A percentile compares a stretch with the other conserved stretches of the same genome.
Conservation (phyloP, 2,888 invertebrate species). For the Odontocerum albicorne region DNA sequence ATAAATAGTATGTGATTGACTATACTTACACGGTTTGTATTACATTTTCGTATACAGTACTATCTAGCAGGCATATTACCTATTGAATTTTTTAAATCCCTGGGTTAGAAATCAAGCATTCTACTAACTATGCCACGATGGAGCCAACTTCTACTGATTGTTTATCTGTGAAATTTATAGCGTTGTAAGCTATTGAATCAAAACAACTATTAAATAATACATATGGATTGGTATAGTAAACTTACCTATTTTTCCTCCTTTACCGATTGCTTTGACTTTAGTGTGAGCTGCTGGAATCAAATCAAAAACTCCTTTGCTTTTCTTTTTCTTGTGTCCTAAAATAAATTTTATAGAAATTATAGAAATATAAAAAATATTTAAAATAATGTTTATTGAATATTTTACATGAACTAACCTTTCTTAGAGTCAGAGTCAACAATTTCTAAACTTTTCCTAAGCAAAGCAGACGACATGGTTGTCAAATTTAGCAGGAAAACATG, state of each 20-base stretch:
- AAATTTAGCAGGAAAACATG: no score
- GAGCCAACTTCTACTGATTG: no score
- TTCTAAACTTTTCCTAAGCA: constrained; percentile 59
- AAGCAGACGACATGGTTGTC: constrained; percentile 55
- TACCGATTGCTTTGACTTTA: constrained; percentile 36
- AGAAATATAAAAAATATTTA: neutral
- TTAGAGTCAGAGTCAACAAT: constrained; percentile 49
- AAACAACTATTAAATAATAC: neutral
- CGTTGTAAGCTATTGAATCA: no score
- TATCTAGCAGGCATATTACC: no score
- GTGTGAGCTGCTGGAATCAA: constrained; percentile 43
- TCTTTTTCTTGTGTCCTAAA: constrained; percentile 46
- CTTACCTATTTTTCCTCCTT: constrained; percentile 41
- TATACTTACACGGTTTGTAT: no score
- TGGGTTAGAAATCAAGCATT: no score
- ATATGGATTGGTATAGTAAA: neutral
- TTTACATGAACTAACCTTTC: constrained; percentile 39
- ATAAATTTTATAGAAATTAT: constrained; percentile 24
- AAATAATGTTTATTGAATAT: neutral
- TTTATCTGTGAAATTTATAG: no score
- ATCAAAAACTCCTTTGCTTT: constrained; percentile 44
- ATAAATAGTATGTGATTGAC: no score
- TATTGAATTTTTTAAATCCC: no score
- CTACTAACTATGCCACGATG: no score
- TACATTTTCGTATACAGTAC: no score